phyloP scores from a whole-genome alignment of 2,888 invertebrate species.

The Andrena trimmerana region DNA sequence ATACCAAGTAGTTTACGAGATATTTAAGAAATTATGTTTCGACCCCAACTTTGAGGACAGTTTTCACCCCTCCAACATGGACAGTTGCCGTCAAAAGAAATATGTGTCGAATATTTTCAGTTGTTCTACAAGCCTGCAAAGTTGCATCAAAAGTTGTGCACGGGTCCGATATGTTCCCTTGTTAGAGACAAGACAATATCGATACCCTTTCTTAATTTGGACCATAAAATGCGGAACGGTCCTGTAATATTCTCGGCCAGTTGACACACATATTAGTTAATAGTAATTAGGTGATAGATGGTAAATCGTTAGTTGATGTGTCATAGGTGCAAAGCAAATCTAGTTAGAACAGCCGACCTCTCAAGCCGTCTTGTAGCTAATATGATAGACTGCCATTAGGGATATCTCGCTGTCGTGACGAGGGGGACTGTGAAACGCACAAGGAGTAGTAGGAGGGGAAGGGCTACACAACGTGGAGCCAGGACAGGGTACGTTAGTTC shows the following conservation, averaged over 20 bases:
- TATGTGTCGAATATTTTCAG: too few species aligned
- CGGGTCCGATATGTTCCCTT: too few species aligned
- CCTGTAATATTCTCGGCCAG: background rate
- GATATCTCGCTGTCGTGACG: slow-evolving; percentile 74
- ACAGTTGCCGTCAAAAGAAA: too few species aligned
- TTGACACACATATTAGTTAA: slow-evolving; percentile 21
- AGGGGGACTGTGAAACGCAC: slow-evolving; percentile 63
- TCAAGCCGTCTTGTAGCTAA: slow-evolving; percentile 78
- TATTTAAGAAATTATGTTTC: too few species aligned
- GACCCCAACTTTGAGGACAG: too few species aligned
- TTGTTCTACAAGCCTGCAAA: too few species aligned
- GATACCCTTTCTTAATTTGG: background rate
- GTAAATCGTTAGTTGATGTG: slow-evolving; percentile 74
- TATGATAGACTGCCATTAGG: slow-evolving; percentile 81
- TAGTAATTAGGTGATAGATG: slow-evolving; percentile 58
- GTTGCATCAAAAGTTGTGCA: too few species aligned
- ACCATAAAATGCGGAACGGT: background rate
- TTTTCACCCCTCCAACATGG: too few species aligned
- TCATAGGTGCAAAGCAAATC: slow-evolving; percentile 73
- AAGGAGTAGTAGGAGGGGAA: slow-evolving; percentile 35
- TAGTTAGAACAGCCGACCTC: slow-evolving; percentile 75
- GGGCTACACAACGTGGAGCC: slow-evolving; percentile 55
- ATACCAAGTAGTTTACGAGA: too few species aligned
- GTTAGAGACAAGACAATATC: too few species aligned
- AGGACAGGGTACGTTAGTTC: slow-evolving; percentile 69